Base-by-base conservation (phyloP, 1,140 invertebrate genomes). In the Drosophila nebulosa region DNA sequence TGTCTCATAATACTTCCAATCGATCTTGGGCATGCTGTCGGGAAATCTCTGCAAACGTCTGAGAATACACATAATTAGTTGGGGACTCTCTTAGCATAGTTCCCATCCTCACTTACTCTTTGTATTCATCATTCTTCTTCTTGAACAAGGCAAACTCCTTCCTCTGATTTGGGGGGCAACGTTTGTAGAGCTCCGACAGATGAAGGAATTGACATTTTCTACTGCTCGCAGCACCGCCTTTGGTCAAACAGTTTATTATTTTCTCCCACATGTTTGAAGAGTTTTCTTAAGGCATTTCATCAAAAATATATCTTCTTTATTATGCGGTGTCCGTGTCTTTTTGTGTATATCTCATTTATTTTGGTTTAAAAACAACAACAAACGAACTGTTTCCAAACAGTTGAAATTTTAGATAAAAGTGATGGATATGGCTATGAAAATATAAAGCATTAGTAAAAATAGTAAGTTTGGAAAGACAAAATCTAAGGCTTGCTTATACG, bases 1-100 rank as follows among this genome's bases (percentile, higher is more conserved):
- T 1, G 50, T 5, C 14, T 68, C 63, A 50, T 90, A 90, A 39
- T 72, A 86, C 0, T 67, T 53, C 89, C 89, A 90, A 62, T 90
- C 84, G 5, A 90, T 89, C 0, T 7, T n/a, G 0, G 89, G 89
- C 70, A 90, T 4, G 2, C 67, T 46, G 5, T 59, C 32, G 0
- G 89, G 84, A 72, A 67, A 80, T 12, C 77, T 89, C 4, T 56
- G 42, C 26, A 89, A 51, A 14, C 80, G 81, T 0, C 89, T 90
- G 14, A 36, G 14, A 24, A 58, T 22, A 5, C 9, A 10, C 2
- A 0, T 0, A 14, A 2, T 53, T 26, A 36, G 2, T 4, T 35
- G n/a, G 0, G 1, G 1, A n/a, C 14, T 7, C 12, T 14, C 12
- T 10, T 53, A 5, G n/a, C n/a, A n/a, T n/a, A 1, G 4, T 30